A percentile compares a stretch with the other conserved stretches of the same genome.
phyloP scores from a whole-genome alignment of 2,797 vertebrate genomes.

The Hapalemur alaotrensis region DNA sequence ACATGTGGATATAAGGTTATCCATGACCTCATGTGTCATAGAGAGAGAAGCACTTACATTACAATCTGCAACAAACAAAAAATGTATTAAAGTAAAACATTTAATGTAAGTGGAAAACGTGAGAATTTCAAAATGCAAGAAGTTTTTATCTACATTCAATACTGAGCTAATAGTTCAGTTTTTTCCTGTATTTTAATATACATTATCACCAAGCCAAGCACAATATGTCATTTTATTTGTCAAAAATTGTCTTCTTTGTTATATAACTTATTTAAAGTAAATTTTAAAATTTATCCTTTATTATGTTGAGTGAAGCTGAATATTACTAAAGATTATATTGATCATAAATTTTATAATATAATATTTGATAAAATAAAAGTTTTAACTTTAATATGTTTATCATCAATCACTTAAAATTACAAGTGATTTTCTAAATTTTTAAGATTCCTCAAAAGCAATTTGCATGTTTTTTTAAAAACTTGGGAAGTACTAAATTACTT shows the following conservation, averaged over 20 bases:
- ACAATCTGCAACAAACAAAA: background rate
- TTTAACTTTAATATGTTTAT: background rate
- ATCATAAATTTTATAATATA: background rate
- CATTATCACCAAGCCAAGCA: background rate
- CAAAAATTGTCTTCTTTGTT: background rate
- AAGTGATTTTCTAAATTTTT: conserved; percentile 9
- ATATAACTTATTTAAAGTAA: background rate
- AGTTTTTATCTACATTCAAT: background rate
- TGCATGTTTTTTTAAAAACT: background rate
- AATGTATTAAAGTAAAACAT: background rate
- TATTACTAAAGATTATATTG: background rate
- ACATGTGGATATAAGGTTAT: background rate
- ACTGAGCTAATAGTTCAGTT: background rate
- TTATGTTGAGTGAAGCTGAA: background rate
- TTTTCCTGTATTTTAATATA: background rate
- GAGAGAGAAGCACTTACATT: background rate
- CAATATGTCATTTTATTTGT: background rate
- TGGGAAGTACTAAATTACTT: background rate
- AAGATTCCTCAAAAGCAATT: background rate
- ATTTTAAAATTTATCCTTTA: background rate
- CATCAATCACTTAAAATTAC: background rate
- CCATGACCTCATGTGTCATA: background rate
- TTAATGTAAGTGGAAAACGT: background rate
- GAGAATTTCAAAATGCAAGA: background rate
- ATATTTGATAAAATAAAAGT: background rate